Base-by-base conservation (phyloP, 2,113 vertebrate genomes). In the Trematocara nigrifrons region DNA sequence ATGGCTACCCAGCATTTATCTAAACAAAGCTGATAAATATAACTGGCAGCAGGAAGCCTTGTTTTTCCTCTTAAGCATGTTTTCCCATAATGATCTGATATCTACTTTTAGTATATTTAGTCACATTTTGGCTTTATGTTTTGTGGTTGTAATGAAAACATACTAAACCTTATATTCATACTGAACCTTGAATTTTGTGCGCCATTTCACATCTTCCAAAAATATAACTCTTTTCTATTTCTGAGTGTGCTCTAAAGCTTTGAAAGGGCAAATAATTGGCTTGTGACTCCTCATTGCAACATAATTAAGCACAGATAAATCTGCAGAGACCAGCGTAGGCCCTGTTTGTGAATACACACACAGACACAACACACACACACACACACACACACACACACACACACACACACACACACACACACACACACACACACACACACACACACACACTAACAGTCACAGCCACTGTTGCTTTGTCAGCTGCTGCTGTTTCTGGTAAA, bases 401-500 rank as follows among this genome's bases (percentile, higher is more conserved):
- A 82, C 7, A 20, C 20, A 77, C 40, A 82, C 61, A 79, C 52
- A 84, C 53, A 61, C 57, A 61, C 29, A 61, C 4, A 26, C 22
- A 26, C 22, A 83, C 42, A 78, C 74, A 66, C 6, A 22, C 31
- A 80, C 47, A 82, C 7, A 20, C 20, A 77, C 40, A 82, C 61
- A 79, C 52, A 84, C 54, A 61, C 57, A 61, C 31, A 35, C 5
- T 6, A 31, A 64, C 15, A 61, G 3, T 33, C 54, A 85, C 74
- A 85, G 80, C n/a, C 64, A 45, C 74, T 81, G 90, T 77, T 90
- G 82, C 88, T 83, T 84, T 83, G 89, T 94, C 86, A 93, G 91
- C 91, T 88, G 91, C 88, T 88, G 83, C 85, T 83, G 89, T 90
- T 95, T 95, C 94, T 95, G 93, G 92, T 94, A 94, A 93, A 93